Base-by-base conservation (phyloP, 2,888 invertebrate species). In the Quadriops clusia region DNA sequence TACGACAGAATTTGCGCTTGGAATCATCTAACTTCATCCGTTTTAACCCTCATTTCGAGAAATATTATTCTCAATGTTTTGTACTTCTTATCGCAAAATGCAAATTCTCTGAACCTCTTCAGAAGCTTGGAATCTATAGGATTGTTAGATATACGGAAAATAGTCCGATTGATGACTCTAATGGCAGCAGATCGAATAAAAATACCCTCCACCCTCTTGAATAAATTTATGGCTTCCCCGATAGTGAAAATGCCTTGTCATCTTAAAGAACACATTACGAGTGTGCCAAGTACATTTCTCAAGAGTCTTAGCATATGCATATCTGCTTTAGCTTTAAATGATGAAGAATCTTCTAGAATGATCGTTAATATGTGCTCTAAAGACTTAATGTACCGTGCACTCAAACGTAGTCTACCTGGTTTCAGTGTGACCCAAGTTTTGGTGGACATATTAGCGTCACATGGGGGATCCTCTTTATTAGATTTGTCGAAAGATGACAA, bases 351-450 rank as follows among this genome's bases (percentile, higher is more conserved):
- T 2, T 67, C 71, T 5, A 64, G 64, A 43, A 55, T 70, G 32
- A 65, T 74, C 2, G 59, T 72, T 0, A 63, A 67, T 42, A 63
- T 74, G 46, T 74, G 73, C 50, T 67, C 68, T 5, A 66, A 68
- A 37, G 58, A 61, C 41, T 41, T 61, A 26, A 42, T 70, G 3
- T 66, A 70, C 37, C 55, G 60, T 18, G 61, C 64, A 8, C 56
- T 60, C 15, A 56, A 57, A 7, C 40, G 50, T 17, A 36, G 43
- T n/a, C 44, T 51, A 12, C 51, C 52, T 11, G 58, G 45, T 47
- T 57, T 72, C 48, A 64, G 70, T 9, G 73, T 74, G 3, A 72
- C 70, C 3, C 72, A 72, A 53, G 67, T 72, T 6, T 54, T 74
- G 6, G 72, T 74, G 2, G 63, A 66, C 28, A 63, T 74, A 16